These are phyloP conservation scores for Drosophila sordidapex DNA, from an alignment of 2,888 invertebrate genomes.

Conservation along the genomic window DNA sequence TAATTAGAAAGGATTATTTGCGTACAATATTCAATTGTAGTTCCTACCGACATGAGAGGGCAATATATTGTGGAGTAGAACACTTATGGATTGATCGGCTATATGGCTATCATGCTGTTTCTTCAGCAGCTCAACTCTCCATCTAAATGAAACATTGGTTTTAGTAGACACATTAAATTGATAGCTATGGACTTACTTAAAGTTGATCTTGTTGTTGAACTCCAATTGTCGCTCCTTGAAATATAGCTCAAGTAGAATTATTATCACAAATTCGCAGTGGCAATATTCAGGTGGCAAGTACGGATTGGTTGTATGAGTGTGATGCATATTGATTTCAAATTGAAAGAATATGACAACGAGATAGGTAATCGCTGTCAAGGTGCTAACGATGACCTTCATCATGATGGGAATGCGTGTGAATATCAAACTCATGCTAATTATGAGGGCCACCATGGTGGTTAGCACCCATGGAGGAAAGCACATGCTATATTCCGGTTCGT, in stretches of 20 bases:
- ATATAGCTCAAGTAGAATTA: constrained; percentile 91
- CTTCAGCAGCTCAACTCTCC: constrained; percentile 89
- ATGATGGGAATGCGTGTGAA: constrained; percentile 94
- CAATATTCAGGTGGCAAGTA: constrained; percentile 88
- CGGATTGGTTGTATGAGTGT: constrained; percentile 90
- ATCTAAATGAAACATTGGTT: constrained; percentile 80
- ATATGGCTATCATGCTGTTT: constrained; percentile 93
- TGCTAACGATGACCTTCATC: constrained; percentile 88
- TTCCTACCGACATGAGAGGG: constrained; percentile 94
- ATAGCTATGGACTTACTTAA: constrained; percentile 85
- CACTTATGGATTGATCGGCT: constrained; percentile 93
- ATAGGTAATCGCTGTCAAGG: constrained; percentile 89
- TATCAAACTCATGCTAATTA: constrained; percentile 89
- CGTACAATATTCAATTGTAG: background rate
- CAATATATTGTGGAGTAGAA: constrained; percentile 95
- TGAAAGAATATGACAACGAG: constrained; percentile 88
- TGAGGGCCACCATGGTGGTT: constrained; percentile 86
- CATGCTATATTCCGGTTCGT: constrained; percentile 24
- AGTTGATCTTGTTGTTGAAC: constrained; percentile 94
- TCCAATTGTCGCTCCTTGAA: constrained; percentile 96
- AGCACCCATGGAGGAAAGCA: constrained; percentile 84
- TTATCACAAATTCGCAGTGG: constrained; percentile 90
- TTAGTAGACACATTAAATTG: background rate
- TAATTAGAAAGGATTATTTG: constrained; percentile 39
- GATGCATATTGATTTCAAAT: constrained; percentile 86